Base-by-base conservation (phyloP, 2,888 invertebrate species). In the Atethmia centrago region DNA sequence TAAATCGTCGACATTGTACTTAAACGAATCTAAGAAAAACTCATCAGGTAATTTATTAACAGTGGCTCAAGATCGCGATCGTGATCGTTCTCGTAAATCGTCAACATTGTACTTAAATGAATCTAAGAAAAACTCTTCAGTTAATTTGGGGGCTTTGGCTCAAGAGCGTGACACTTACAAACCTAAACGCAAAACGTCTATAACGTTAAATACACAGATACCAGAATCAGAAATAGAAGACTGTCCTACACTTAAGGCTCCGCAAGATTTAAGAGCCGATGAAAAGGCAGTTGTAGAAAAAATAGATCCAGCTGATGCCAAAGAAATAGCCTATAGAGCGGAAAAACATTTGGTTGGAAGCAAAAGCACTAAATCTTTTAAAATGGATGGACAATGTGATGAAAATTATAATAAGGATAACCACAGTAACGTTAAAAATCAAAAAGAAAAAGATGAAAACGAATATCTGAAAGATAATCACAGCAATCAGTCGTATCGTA, bases 221-320 rank as follows among this genome's bases (percentile, higher is more conserved):
- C 95, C 93, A 31, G 96, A 96, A 90, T 96, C 95, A 36, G 96
- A 96, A 92, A 95, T 95, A 83, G 96, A 96, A 89, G 96, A 96
- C 80, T 96, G 95, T 84, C 96, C 96, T 0, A 95, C 96, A 45
- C 90, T 96, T 2, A 96, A 96, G 87, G 96, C 96, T 53, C 96
- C 96, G 25, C 96, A 96, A 86, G 96, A 96, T 88, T 93, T 96
- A 74, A 96, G 94, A 89, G 95, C 93, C 8, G 97, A 97, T n/a
- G 96, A 96, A 92, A 95, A 95, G 85, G 94, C 88, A 51, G 95
- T 88, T 0, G 92, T 96, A 21, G 93, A 95, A 88, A 95, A 91
- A 66, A 95, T 95, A 42, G 93, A 95, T 82, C 95, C 95, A 12
- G 90, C 90, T 79, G 91, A 94, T 79, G 95, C 93, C 9, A 95